Percentiles rank a stretch among this genome's conserved stretches.
phyloP scores from a whole-genome alignment of 2,113 vertebrate genomes.

The Tupaia chinensis region DNA sequence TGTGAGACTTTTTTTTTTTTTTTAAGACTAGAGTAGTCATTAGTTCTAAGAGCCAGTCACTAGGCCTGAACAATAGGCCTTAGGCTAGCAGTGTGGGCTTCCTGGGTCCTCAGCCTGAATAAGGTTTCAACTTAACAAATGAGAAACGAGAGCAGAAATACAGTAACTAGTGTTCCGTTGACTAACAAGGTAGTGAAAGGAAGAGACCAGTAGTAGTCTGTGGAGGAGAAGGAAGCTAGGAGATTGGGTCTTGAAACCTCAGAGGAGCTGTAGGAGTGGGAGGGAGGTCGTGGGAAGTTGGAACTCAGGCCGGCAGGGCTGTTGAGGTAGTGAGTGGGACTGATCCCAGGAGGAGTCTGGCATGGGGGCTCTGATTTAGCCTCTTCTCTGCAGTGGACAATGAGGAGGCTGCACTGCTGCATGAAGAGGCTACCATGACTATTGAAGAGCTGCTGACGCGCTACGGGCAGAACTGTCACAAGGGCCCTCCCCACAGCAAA shows the following conservation, averaged over 20 bases:
- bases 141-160: conserved; percentile 24
- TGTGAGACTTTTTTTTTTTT: background rate
- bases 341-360: conserved; percentile 42
- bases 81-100: conserved; percentile 32
- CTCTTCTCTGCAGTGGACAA: conserved; percentile 93
- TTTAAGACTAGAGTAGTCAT: background rate
- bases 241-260: background rate
- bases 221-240: conserved; percentile 3
- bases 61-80: background rate
- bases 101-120: conserved; percentile 34
- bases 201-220: background rate
- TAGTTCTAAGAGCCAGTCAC: background rate
- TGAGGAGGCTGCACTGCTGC: conserved; percentile 96
- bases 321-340: background rate
- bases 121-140: conserved; percentile 35
- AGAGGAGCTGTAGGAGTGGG: conserved; percentile 4
- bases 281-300: conserved; percentile 19
- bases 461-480: conserved; percentile 96
- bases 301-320: background rate
- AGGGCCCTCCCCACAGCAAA: conserved; percentile 85
- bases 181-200: conserved; percentile 43
- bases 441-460: conserved; percentile 98
- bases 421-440: conserved; percentile 99
- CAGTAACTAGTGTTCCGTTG: conserved; percentile 9
- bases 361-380: conserved; percentile 69